Conservation (phyloP, 64 coral and sea anemone species). For the Pocillopora verrucosa region DNA sequence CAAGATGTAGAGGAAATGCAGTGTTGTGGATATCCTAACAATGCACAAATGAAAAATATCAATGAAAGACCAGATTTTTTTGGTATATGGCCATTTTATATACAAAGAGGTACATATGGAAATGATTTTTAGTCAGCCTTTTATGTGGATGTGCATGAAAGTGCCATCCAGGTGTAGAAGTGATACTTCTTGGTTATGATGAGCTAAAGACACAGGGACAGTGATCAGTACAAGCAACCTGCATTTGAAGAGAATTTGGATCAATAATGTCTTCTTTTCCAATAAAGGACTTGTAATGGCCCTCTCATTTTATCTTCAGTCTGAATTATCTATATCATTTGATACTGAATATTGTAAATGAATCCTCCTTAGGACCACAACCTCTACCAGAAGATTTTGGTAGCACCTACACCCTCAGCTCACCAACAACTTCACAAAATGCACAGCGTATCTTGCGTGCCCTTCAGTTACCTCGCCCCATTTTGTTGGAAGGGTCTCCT, state of each 20-base stretch:
- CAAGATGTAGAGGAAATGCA: background rate
- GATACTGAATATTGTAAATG: background rate
- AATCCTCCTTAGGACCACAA: slow-evolving; percentile 51
- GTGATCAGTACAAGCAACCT: too few relatives aligned
- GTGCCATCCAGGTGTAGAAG: too few relatives aligned
- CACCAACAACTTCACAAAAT: slow-evolving; percentile 91
- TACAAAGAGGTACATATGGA: slow-evolving; percentile 65
- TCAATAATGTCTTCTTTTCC: too few relatives aligned
- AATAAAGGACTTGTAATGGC: too few relatives aligned
- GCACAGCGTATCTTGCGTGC: slow-evolving; percentile 73
- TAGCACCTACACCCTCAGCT: slow-evolving; percentile 71
- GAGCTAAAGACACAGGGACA: too few relatives aligned
- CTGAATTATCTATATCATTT: too few relatives aligned
- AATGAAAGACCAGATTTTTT: slow-evolving; percentile 51
- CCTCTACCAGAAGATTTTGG: slow-evolving; percentile 40
- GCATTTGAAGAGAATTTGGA: too few relatives aligned
- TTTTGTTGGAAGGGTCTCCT: slow-evolving; percentile 93
- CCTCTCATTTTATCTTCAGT: too few relatives aligned
- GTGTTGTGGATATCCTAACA: background rate
- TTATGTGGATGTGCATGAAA: too few relatives aligned
- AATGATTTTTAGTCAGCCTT: background rate
- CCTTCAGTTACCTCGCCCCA: slow-evolving; percentile 79
- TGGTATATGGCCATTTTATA: slow-evolving; percentile 81
- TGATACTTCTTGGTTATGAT: too few relatives aligned
- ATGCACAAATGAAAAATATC: background rate